These are phyloP conservation scores for Boulengeromyrus knoepffleri DNA, from an alignment of 2,113 vertebrate genomes.

Conservation along the genomic window DNA sequence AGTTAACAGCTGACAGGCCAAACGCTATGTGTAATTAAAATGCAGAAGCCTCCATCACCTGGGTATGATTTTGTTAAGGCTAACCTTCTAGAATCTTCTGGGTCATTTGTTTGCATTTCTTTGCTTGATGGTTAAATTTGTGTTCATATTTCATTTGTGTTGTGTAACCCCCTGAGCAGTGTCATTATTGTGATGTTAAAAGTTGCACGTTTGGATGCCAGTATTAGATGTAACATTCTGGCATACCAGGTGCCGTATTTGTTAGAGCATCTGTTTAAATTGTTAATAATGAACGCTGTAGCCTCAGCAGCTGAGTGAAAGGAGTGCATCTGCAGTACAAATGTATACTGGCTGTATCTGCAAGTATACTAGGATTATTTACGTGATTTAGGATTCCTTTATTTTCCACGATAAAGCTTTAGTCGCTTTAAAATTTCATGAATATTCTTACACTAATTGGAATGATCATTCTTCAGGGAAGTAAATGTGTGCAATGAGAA, in stretches of 20 bases:
- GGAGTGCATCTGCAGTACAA: not conserved
- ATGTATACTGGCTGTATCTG: not conserved
- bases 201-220: not conserved
- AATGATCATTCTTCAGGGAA: not conserved
- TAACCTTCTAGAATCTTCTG: not conserved
- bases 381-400: not conserved
- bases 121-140: not conserved
- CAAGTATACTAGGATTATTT: not conserved
- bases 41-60: not conserved
- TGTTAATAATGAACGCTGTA: not conserved
- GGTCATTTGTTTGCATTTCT: not conserved
- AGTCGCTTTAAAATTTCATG: conserved; percentile 45
- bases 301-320: not conserved
- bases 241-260: not conserved
- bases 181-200: not conserved
- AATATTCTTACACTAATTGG: conserved; percentile 46
- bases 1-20: not conserved
- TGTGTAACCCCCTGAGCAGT: not conserved
- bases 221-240: not conserved
- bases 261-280: not conserved
- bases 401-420: not conserved
- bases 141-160: not conserved
- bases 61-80: not conserved
- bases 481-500: conserved; percentile 49
- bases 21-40: not conserved